Evolutionary conservation across 92 coral and sea anemone species (phyloP).

Genomic region (Palythoa grandis): DNA sequence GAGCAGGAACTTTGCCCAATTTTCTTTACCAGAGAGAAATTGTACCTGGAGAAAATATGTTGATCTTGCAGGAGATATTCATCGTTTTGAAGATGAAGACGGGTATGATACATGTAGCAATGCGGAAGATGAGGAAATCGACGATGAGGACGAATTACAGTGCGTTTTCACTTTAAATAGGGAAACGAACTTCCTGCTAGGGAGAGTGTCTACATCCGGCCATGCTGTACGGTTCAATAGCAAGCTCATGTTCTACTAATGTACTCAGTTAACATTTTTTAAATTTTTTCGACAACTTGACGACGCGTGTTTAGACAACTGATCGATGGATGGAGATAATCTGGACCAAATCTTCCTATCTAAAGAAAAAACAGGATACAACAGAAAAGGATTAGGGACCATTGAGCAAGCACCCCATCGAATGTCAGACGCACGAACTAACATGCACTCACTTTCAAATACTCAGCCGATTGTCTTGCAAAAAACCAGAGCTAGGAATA

Average conservation of each 20-base stretch:
- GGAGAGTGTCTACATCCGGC: too few species aligned
- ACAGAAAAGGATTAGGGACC: too few species aligned
- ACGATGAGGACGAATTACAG: too few species aligned
- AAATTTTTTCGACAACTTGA: conserved; percentile 14
- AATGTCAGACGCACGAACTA: conserved; percentile 4
- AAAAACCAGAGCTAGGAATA: too few species aligned
- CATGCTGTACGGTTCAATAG: conserved; percentile 17
- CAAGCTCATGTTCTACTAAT: conserved; percentile 26
- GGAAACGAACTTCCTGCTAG: too few species aligned
- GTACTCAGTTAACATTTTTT: neutral
- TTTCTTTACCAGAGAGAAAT: too few species aligned
- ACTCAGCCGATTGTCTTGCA: neutral
- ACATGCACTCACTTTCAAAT: neutral
- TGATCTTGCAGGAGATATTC: too few species aligned
- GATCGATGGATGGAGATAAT: conserved; percentile 26
- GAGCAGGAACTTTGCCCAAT: too few species aligned
- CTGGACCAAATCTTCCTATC: neutral
- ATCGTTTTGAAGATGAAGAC: neutral
- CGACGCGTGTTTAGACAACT: neutral
- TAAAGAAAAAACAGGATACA: too few species aligned
- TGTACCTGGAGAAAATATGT: too few species aligned
- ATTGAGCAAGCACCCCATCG: neutral
- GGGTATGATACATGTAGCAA: neutral
- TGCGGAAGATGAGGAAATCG: neutral
- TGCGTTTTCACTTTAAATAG: neutral